Evolutionary conservation across 2,888 invertebrate species (phyloP).

Genomic region (Arctia plantaginis): DNA sequence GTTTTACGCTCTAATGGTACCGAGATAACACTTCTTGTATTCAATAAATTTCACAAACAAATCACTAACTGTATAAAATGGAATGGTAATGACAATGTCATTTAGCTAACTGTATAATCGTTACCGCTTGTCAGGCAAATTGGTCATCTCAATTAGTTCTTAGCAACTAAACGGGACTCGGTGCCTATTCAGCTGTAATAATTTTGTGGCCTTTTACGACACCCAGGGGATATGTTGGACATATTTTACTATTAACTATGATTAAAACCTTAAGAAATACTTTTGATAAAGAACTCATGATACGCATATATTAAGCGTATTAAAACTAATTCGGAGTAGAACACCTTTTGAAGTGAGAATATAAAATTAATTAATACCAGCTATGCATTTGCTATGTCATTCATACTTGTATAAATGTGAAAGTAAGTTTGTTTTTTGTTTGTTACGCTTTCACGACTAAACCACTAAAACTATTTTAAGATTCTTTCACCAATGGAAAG

Average conservation of each 20-base stretch:
- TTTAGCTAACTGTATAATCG: background rate
- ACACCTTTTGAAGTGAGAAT: too few relatives aligned
- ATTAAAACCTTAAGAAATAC: background rate
- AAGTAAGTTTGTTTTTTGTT: too few relatives aligned
- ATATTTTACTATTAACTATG: background rate
- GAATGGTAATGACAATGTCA: background rate
- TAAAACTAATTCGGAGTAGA: too few relatives aligned
- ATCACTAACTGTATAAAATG: background rate
- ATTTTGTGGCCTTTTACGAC: conserved; percentile 1
- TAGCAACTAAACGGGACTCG: conserved; percentile 2
- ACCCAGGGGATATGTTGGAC: background rate
- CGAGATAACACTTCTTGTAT: background rate
- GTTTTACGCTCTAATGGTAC: background rate
- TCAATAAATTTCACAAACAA: background rate
- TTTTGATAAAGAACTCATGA: background rate
- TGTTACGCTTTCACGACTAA: too few relatives aligned
- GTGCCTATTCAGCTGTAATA: conserved; percentile 14
- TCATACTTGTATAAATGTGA: too few relatives aligned
- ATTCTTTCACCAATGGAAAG: too few relatives aligned
- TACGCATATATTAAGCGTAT: background rate
- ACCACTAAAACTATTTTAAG: too few relatives aligned
- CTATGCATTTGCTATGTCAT: too few relatives aligned
- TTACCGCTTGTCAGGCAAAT: conserved; percentile 4
- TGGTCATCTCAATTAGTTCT: conserved; percentile 13
- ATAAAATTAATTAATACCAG: too few relatives aligned